Evolutionary conservation across 2,888 invertebrate species (phyloP), one percentile per base, ranked within the genome.

Genomic region (Muscina levida): DNA sequence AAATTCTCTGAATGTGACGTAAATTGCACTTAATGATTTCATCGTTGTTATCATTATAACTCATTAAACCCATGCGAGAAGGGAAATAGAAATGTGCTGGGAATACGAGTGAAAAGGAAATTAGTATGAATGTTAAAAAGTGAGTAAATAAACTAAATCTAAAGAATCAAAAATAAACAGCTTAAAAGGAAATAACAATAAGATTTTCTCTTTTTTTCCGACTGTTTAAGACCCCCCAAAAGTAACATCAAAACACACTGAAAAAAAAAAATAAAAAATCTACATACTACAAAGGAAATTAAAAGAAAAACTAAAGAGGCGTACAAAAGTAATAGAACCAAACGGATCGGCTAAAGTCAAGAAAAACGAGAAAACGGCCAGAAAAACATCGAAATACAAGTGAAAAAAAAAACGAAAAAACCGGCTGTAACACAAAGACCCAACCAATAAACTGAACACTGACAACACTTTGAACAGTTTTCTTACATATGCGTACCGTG

Each of bases 351-450:
- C 24, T 53, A 11, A 53, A 53, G 24, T 24, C 53, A 24, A 70
- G 53, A 68, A 76, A 68, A 48, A 51, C 22, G 48, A 67, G 51
- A 68, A 66, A 67, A 37, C 67, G 57, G 24, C 42, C 15, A 17
- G 17, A 11, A 66, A 57, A 62, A 62, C 37, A 26, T 15, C 13
- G 39, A 44, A 17, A 62, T 51, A 39, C 65, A 67, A 31, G 31
- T 8, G 31, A 31, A 3, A 8, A 31, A 3, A 8, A 31, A 31
- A 3, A 8, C 3, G 31, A 31, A 31, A 76, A 78, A 78, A 75
- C 71, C 74, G 81, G 59, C 74, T 72, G 77, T 72, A 77, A 74
- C 71, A 77, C 65, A 74, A 73, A 81, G 77, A 74, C 73, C 68
- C 51, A 51, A 19, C 46, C 46, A 51, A 67, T 17, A 37, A 66